Conservation (phyloP, 2,113 vertebrate genomes). For the Coracopsis vasa region DNA sequence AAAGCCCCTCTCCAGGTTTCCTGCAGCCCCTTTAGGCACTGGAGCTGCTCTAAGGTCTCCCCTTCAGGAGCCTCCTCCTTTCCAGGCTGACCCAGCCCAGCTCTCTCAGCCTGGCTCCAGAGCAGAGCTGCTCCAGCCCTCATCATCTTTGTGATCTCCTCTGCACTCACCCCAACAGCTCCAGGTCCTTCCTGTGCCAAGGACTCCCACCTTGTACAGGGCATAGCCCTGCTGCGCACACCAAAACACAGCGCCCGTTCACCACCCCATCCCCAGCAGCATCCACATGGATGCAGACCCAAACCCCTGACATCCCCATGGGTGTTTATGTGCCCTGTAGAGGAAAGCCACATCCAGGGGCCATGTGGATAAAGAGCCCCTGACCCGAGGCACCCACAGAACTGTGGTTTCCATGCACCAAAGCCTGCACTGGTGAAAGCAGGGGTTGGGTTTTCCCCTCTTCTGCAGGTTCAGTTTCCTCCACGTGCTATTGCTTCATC, state of each 20-base stretch:
- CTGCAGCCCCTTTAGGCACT: no score
- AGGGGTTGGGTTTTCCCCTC: fast-evolving
- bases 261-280: not conserved
- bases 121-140: not conserved
- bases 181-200: fast-evolving
- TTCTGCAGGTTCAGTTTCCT: not conserved
- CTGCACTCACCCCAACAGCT: not conserved
- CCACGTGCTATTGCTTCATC: constrained; percentile 13
- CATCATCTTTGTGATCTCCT: not conserved
- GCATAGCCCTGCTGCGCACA: fast-evolving
- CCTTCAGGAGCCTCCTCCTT: not conserved
- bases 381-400: not conserved
- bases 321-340: not conserved
- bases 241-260: fast-evolving
- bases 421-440: fast-evolving
- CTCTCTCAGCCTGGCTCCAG: not conserved
- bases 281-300: not conserved
- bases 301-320: not conserved
- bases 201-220: no score
- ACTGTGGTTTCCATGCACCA: not conserved
- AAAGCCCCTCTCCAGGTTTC: not conserved
- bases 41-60: fast-evolving
- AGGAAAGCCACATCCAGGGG: not conserved
- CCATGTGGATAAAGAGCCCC: not conserved
- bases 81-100: not conserved